Base-by-base conservation (phyloP, 2,888 invertebrate species). In the Byasa hedistus region DNA sequence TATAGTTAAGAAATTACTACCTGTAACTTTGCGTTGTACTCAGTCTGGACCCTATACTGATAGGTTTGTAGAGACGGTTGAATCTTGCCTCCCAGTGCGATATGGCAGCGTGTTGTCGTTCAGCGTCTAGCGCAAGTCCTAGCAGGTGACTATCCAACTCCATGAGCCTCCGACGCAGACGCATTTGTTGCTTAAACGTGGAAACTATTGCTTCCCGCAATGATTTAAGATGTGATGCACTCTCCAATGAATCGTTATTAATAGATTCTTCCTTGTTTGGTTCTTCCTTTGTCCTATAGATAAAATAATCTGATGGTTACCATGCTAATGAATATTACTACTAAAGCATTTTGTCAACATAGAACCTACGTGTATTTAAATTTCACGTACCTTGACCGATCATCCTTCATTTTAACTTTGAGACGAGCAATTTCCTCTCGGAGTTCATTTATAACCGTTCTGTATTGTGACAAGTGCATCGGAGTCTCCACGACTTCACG, bases 131-230 rank as follows among this genome's bases (percentile, higher is more conserved):
- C 48, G 96, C 97, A 57, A 98, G 89, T 2, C 97, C 97, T 71
- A 98, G 86, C 62, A 98, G 89, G 77, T 97, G 96, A 73, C 97
- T 97, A 84, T 98, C 98, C 17, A 98, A 93, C 82, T 98, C 98
- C 94, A 98, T 96, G 32, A 99, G 89, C 63, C 96, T 95, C 44
- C 96, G 93, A 74, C 98, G 93, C 48, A 98, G 87, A 70, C 97
- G 95, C 97, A 98, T 98, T 85, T 98, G 98, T 73, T 97, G 97
- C 79, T 97, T 96, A 83, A 98, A 98, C 0, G 96, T 96, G 0
- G 95, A 94, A 5, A 98, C 95, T 57, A 98, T 96, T 75, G 97
- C 96, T 76, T 97, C 97, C 52, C 97, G 93, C 24, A 98, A 85
- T 27, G 93, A 93, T 70, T 94, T 93, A 15, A 96, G 85, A 73